Conservation (phyloP, 1,140 invertebrate species). For the Drosophila teissieri region DNA sequence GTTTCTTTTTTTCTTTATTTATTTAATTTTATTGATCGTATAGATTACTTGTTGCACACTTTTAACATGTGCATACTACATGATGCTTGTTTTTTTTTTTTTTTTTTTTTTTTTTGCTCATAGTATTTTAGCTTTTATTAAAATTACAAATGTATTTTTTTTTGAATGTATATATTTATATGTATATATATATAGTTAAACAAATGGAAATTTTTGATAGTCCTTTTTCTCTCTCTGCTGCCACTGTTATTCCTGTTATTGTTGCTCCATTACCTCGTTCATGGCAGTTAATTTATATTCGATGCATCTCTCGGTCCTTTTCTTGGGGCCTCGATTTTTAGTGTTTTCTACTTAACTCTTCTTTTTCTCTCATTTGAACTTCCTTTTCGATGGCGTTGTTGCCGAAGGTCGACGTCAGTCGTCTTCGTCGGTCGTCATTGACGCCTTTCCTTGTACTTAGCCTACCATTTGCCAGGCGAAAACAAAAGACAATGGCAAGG, state of each 20-base stretch:
- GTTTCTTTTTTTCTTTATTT: no score
- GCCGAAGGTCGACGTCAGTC: slow-evolving; percentile 44
- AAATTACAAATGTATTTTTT: no score
- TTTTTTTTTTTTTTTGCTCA: no score
- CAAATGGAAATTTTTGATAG: no score
- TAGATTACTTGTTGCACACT: no score
- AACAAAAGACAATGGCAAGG: slow-evolving; percentile 37
- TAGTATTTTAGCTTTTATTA: no score
- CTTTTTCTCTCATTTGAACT: slow-evolving; percentile 41
- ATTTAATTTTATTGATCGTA: no score
- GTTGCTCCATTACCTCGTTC: slow-evolving; percentile 73
- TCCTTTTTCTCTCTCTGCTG: slow-evolving; percentile 23
- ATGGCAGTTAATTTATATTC: slow-evolving; percentile 79
- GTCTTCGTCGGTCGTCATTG: slow-evolving; percentile 61
- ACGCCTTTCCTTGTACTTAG: slow-evolving; percentile 70
- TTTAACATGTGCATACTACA: no score
- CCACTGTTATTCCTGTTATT: slow-evolving; percentile 33
- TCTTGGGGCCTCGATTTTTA: slow-evolving; percentile 17
- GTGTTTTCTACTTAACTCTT: slow-evolving; percentile 1
- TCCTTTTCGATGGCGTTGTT: slow-evolving; percentile 66
- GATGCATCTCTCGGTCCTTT: slow-evolving; percentile 60
- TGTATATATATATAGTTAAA: no score
- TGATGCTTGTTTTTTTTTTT: no score
- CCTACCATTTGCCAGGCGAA: slow-evolving; percentile 62
- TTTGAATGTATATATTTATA: no score